Base-by-base conservation (phyloP, 2,113 vertebrate genomes). In the Toxotes chatareus region DNA sequence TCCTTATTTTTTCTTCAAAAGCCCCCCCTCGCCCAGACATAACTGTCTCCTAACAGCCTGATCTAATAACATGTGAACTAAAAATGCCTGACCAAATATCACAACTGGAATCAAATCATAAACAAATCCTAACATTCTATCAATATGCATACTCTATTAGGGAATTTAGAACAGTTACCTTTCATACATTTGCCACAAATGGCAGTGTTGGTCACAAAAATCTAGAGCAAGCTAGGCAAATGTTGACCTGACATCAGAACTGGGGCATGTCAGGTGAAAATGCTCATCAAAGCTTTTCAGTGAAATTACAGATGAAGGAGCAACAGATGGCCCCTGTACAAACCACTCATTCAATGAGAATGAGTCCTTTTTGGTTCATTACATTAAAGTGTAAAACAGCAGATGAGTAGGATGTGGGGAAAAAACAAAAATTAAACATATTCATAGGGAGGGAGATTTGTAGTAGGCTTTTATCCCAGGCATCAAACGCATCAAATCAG, bases 401-500 rank as follows among this genome's bases (percentile, higher is more conserved):
- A 77, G 65, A 86, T 64, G 56, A 86, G 74, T 53, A 46, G 59
- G 51, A 69, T 40, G 64, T 27, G 0, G 7, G 34, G n/a, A 44
- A 1, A 19, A 68, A 38, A 21, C 5, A 12, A 34, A 61, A 72
- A 81, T 55, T 62, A 59, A 64, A 61, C 59, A 69, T 31, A 88
- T 36, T 32, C 63, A 80, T 55, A 34, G 46, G 42, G 12, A 76
- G 73, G 56, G 66, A 82, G 57, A 74, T 88, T 88, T 83, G 64
- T 53, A 9, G 55, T 73, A 31, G 44, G 40, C 21, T 78, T 79
- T 19, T 69, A 73, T 59, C 82, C 4, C 49, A 79, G 66, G 61
- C 82, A 88, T 87, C 56, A 81, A 87, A 81, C 55, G 47, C 34
- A 88, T 80, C 72, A 89, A 81, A 89, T 60, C 3, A 88, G 51